Evolutionary conservation across 2,797 vertebrate genomes (phyloP).

Genomic region (Emydoidea blandingii): DNA sequence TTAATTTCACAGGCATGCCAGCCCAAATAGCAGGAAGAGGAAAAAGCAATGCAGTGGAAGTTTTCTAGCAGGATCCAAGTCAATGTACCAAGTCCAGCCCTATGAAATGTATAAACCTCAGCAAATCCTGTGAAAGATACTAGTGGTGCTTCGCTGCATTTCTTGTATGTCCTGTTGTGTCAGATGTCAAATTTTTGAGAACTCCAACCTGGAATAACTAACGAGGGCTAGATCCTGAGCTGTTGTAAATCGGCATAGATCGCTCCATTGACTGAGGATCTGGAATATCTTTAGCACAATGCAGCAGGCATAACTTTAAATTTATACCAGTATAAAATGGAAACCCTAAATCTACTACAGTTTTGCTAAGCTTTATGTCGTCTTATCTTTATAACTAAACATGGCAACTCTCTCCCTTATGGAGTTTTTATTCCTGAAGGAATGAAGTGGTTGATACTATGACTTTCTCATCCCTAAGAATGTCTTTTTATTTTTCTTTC

Average conservation of each 20-base stretch:
- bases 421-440: not conserved
- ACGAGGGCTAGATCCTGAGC: not conserved
- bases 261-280: not conserved
- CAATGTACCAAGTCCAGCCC: accelerated
- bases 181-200: not conserved
- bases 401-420: not conserved
- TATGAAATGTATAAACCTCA: not conserved
- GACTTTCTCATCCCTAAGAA: not conserved
- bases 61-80: not conserved
- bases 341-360: not conserved
- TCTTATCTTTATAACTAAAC: not conserved
- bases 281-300: not conserved
- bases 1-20: not conserved
- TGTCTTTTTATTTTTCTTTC: accelerated
- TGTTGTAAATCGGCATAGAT: not conserved
- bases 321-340: not conserved
- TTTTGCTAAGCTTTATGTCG: not conserved
- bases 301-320: not conserved
- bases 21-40: not conserved
- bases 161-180: not conserved
- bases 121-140: not conserved
- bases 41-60: not conserved
- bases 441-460: not conserved
- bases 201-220: not conserved
- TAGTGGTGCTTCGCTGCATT: not conserved